These are phyloP conservation scores for Cheilosia scutellata DNA, from an alignment of 2,888 invertebrate genomes.

Conservation along the genomic window DNA sequence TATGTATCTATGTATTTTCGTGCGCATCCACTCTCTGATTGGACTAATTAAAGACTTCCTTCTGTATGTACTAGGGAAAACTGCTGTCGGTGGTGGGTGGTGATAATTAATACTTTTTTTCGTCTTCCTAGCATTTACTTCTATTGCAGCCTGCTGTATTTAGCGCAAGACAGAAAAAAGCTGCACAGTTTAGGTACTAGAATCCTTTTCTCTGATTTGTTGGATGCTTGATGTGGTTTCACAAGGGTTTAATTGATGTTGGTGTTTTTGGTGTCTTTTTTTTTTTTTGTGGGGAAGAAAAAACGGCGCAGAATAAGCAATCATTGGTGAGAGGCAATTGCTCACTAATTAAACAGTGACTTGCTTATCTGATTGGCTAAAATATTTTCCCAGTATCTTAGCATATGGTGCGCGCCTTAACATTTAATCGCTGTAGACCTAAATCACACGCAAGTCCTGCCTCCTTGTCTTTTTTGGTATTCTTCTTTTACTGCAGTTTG, in stretches of 20 bases:
- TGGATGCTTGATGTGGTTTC: conserved; percentile 4
- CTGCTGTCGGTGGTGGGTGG: conserved; percentile 9
- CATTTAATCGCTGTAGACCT: not conserved
- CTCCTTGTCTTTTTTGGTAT: not conserved
- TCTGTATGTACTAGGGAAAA: conserved; percentile 12
- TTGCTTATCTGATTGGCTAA: conserved; percentile 12
- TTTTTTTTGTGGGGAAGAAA: not conserved
- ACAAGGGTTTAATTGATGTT: conserved; percentile 52
- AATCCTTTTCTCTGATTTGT: conserved; percentile 59
- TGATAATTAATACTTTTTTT: conserved; percentile 59
- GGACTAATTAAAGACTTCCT: conserved; percentile 71
- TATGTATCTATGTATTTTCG: not conserved
- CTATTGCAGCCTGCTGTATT: not conserved
- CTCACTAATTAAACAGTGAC: conserved; percentile 3
- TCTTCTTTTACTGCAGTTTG: not conserved
- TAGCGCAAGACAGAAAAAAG: conserved; percentile 24
- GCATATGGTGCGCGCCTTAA: no score
- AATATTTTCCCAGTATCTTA: not conserved
- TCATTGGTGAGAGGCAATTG: not conserved
- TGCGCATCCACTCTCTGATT: conserved; percentile 65
- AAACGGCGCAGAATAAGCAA: not conserved
- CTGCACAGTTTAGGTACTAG: not conserved
- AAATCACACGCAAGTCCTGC: conserved; percentile 35
- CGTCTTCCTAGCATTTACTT: conserved; percentile 1
- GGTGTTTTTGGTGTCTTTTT: not conserved